A percentile compares a stretch with the other conserved stretches of the same genome.
Evolutionary conservation across 2,797 vertebrate genomes (phyloP).

Genomic region (Coregonus ussuriensis): DNA sequence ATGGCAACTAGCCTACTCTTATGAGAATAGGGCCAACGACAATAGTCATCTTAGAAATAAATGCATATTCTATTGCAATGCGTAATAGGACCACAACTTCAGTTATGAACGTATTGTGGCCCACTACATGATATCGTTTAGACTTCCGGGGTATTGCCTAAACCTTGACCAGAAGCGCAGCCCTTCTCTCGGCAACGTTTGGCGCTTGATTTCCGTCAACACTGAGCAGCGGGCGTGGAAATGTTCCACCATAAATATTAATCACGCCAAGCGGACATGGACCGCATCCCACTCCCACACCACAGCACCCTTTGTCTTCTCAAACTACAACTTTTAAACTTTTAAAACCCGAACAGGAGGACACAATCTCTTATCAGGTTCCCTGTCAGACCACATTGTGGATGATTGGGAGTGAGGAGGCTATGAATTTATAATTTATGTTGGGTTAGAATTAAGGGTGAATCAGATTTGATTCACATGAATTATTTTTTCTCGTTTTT

Average conservation of each 20-base stretch:
- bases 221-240: slow-evolving; percentile 73
- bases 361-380: slow-evolving; percentile 1
- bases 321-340: slow-evolving; percentile 68
- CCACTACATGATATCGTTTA: slow-evolving; percentile 2
- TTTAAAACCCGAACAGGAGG: slow-evolving; percentile 5
- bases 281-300: slow-evolving; percentile 75
- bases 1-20: not conserved
- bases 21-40: not conserved
- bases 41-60: not conserved
- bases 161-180: slow-evolving; percentile 25
- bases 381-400: not conserved
- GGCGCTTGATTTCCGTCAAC: slow-evolving; percentile 77
- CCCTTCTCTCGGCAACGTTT: slow-evolving; percentile 63
- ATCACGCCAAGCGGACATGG: slow-evolving; percentile 81
- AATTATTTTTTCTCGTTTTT: not conserved
- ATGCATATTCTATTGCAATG: not conserved
- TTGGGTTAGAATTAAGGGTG: slow-evolving; percentile 1
- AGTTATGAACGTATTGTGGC: not conserved
- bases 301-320: slow-evolving; percentile 72
- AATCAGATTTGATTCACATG: not conserved
- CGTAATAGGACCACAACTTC: not conserved
- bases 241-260: slow-evolving; percentile 79
- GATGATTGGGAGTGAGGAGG: not conserved
- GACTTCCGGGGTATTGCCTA: not conserved
- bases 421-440: not conserved